These are phyloP conservation scores for Tangara arthus DNA, from an alignment of 2,797 vertebrate species.

Conservation along the genomic window DNA sequence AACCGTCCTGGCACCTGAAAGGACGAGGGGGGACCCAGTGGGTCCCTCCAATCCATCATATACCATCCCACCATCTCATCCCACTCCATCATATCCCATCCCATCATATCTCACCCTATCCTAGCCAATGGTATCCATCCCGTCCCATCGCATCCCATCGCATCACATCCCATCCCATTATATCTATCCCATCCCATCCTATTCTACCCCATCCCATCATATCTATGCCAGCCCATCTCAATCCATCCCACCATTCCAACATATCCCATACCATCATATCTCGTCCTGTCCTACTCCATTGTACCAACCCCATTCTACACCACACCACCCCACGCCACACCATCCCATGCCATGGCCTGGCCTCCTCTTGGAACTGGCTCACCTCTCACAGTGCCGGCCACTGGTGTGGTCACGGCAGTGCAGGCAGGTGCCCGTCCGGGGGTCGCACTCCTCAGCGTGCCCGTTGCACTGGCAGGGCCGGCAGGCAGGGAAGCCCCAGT, in stretches of 20 bases:
- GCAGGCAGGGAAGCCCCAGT: slow-evolving; percentile 95
- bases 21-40: rapidly evolving
- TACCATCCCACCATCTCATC: not conserved
- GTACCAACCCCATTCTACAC: not conserved
- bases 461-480: slow-evolving; percentile 87
- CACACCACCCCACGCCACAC: rapidly evolving
- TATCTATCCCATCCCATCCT: not conserved
- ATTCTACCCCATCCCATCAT: too few species aligned
- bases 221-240: not conserved
- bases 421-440: slow-evolving; percentile 11
- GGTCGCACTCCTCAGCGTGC: slow-evolving; percentile 81
- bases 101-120: not conserved
- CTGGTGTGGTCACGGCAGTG: slow-evolving; percentile 82
- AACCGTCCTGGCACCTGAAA: slow-evolving; percentile 81
- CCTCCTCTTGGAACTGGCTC: not conserved
- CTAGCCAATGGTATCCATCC: not conserved
- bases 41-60: not conserved
- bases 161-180: too few species aligned
- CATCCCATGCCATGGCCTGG: rapidly evolving
- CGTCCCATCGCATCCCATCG: not conserved
- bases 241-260: not conserved
- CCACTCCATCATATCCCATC: not conserved
- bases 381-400: slow-evolving; percentile 85
- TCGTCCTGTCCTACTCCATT: too few species aligned
- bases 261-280: too few species aligned